Percentiles rank a stretch among this genome's conserved stretches.
Conservation (phyloP, 2,888 invertebrate genomes). For the Aspidiotus destructor region DNA sequence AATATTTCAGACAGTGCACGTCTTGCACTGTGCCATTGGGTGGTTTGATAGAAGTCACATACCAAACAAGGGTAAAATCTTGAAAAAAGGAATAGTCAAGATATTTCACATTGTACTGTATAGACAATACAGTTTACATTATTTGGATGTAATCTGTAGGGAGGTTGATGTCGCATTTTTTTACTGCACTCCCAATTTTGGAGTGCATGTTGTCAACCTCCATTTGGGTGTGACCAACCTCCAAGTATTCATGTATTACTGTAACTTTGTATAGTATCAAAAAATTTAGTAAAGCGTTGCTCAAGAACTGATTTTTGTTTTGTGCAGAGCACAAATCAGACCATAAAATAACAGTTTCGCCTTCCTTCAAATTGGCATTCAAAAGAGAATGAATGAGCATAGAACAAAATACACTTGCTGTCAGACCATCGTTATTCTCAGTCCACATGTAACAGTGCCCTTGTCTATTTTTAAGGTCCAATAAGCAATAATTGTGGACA, state of each 20-base stretch:
- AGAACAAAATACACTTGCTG: too few species aligned
- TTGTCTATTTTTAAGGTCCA: too few species aligned
- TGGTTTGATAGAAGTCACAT: background rate
- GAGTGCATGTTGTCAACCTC: slow-evolving; percentile 40
- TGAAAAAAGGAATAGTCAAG: slow-evolving; percentile 12
- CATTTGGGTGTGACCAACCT: slow-evolving; percentile 39
- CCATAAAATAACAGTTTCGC: background rate
- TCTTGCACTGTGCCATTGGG: background rate
- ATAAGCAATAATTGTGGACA: background rate
- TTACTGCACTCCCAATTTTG: slow-evolving; percentile 40
- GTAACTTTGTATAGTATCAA: slow-evolving; percentile 35
- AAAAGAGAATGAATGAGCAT: too few species aligned
- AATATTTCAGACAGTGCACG: slow-evolving; percentile 6
- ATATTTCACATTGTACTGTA: slow-evolving; percentile 36
- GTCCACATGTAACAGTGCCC: too few species aligned
- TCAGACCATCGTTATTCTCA: too few species aligned
- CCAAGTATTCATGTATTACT: slow-evolving; percentile 40
- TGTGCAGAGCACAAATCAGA: background rate
- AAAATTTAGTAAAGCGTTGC: slow-evolving; percentile 38
- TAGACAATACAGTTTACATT: slow-evolving; percentile 31
- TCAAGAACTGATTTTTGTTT: slow-evolving; percentile 36
- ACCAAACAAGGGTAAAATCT: background rate
- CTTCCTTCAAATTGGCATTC: too few species aligned
- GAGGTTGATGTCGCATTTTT: slow-evolving; percentile 37
- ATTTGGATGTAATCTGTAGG: slow-evolving; percentile 36